phyloP scores from a whole-genome alignment of 1,140 invertebrate genomes.

The Pseudobourletiella spinata region DNA sequence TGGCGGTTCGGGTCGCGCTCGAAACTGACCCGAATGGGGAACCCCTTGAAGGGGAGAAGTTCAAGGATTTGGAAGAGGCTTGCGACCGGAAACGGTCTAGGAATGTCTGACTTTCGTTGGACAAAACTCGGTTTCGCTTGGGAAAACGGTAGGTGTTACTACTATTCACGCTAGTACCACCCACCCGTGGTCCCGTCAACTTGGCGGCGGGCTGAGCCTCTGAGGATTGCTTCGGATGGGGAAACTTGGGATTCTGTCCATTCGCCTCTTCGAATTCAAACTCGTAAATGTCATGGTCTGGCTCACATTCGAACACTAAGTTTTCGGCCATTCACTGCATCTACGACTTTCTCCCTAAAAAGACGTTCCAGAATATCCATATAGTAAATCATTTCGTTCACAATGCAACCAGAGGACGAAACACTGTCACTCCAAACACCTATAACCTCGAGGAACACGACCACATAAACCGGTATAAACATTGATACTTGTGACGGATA shows the following conservation, averaged over 20 bases:
- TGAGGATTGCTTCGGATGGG: conserved; percentile 8
- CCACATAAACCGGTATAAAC: too few species aligned
- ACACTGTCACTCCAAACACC: too few species aligned
- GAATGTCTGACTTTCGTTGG: conserved; percentile 8
- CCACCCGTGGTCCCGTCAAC: neutral
- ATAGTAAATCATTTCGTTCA: too few species aligned
- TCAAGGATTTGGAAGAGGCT: neutral
- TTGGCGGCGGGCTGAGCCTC: neutral
- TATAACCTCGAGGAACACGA: too few species aligned
- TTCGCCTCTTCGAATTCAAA: conserved; percentile 6
- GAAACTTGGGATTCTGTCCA: too few species aligned
- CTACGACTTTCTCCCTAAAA: neutral
- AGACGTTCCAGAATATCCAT: too few species aligned
- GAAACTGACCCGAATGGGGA: conserved; percentile 8
- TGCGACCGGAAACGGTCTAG: conserved; percentile 16
- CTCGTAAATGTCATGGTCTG: neutral
- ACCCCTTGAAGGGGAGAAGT: conserved; percentile 1
- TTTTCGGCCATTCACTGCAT: conserved; percentile 27
- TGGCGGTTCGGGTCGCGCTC: conserved; percentile 4
- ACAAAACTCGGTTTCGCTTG: neutral
- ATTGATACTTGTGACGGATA: too few species aligned
- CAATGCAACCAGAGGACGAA: too few species aligned
- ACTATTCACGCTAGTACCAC: too few species aligned
- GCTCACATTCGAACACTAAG: conserved; percentile 14
- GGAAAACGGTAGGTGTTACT: neutral